Conservation (phyloP, 1,140 invertebrate species). For the Bilobella aurantiaca region DNA sequence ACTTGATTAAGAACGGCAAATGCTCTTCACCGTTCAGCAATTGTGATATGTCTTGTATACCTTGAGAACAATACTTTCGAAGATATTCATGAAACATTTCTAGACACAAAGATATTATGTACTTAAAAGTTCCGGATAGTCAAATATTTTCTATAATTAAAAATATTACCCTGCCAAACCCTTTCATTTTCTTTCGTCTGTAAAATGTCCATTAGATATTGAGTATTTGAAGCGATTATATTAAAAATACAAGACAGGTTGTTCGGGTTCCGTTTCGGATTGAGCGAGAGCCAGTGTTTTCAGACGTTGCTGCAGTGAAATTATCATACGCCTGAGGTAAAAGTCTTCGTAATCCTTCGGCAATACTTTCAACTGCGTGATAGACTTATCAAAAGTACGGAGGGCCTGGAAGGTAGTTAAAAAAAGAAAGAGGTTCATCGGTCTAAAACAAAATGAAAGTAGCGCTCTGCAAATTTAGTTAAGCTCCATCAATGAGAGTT, state of each 20-base stretch:
- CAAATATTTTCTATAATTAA: neutral
- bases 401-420: conserved; percentile 42
- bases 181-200: neutral
- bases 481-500: no score
- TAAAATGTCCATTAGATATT: neutral
- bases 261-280: neutral
- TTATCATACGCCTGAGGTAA: conserved; percentile 43
- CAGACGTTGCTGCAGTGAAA: conserved; percentile 20
- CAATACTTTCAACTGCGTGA: conserved; percentile 43
- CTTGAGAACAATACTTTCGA: conserved; percentile 34
- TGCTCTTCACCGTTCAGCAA: conserved; percentile 37
- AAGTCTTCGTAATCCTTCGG: conserved; percentile 47
- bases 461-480: no score
- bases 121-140: neutral
- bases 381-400: conserved; percentile 44
- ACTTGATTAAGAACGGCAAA: conserved; percentile 35
- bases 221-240: no score
- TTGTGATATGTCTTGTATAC: conserved; percentile 37
- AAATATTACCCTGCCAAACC: neutral
- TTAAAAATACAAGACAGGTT: no score
- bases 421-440: no score
- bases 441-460: no score
- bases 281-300: neutral
- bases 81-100: conserved; percentile 31
- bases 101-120: conserved; percentile 2